phyloP scores from a whole-genome alignment of 2,113 vertebrate species.

The Empidonax traillii region DNA sequence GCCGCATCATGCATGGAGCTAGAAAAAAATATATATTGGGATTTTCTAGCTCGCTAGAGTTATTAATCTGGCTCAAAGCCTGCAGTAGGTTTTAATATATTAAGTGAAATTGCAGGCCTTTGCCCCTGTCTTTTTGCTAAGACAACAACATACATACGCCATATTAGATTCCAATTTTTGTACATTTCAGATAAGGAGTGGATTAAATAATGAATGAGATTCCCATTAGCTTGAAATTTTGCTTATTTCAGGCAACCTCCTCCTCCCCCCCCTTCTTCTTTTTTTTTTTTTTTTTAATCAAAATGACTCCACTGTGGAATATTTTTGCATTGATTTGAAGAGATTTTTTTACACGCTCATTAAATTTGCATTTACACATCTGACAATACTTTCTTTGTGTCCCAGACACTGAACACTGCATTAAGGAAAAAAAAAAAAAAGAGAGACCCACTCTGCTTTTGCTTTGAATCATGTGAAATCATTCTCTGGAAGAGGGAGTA shows the following conservation, averaged over 20 bases:
- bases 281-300: slow-evolving; percentile 65
- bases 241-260: slow-evolving; percentile 74
- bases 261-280: background rate
- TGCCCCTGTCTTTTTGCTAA: slow-evolving; percentile 66
- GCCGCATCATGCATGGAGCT: slow-evolving; percentile 57
- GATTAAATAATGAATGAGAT: slow-evolving; percentile 83
- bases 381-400: slow-evolving; percentile 28
- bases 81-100: slow-evolving; percentile 74
- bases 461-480: background rate
- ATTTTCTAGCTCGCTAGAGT: slow-evolving; percentile 63
- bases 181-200: slow-evolving; percentile 77
- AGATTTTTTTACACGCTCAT: slow-evolving; percentile 41
- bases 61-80: slow-evolving; percentile 77
- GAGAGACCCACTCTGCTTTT: background rate
- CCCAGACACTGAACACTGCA: background rate
- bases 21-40: slow-evolving; percentile 57
- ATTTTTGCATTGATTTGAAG: slow-evolving; percentile 77
- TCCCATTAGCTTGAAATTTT: slow-evolving; percentile 77
- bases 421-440: background rate
- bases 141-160: slow-evolving; percentile 70
- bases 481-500: background rate
- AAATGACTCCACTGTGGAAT: slow-evolving; percentile 67
- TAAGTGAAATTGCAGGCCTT: slow-evolving; percentile 72
- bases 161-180: slow-evolving; percentile 77
- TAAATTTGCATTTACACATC: slow-evolving; percentile 67